Base-by-base conservation (phyloP, 2,888 invertebrate species). In the Yponomeuta cagnagella region DNA sequence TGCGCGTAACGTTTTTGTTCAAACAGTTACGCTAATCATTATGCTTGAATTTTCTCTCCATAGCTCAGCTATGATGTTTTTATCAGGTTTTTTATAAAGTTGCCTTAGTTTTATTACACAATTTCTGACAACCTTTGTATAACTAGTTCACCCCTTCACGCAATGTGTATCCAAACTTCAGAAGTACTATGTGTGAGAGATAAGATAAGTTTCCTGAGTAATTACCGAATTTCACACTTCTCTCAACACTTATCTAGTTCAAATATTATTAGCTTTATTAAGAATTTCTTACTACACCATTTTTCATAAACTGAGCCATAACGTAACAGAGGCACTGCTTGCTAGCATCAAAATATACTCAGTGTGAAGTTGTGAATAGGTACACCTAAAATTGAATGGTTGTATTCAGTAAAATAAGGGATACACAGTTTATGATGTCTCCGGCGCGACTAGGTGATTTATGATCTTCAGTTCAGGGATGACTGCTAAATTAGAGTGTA, bases 141-240 rank as follows among this genome's bases (percentile, higher is more conserved):
- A 58, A 58, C 52, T 58, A 58, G 52, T 58, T 58, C 52, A 58
- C 52, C 52, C 52, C 52, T 58, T 58, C 15, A 58, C 12, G 15
- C 15, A 15, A 15, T 58, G 52, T 58, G 52, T 58, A 58, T 12
- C 15, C 15, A 58, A 58, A 15, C 52, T 15, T 58, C 15, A 58
- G 52, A 58, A 58, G 43, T 43, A 43, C 43, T 5, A 43, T 43
- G 43, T 43, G 48, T 70, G 70, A 33, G 63, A 89, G 88, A 90
- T 90, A 90, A 90, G 87, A 86, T 86, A 83, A 85, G 84, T 81
- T 80, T 80, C 82, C 77, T 79, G 78, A 80, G 84, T 87, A 90
- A 89, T 90, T 90, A 90, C 84, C 85, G 89, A 88, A 88, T 87
- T 90, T 88, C 81, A 87, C 85, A 84, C 82, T 80, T 84, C 84